Evolutionary conservation across 2,113 vertebrate genomes (phyloP).

Genomic region (Murina feae): DNA sequence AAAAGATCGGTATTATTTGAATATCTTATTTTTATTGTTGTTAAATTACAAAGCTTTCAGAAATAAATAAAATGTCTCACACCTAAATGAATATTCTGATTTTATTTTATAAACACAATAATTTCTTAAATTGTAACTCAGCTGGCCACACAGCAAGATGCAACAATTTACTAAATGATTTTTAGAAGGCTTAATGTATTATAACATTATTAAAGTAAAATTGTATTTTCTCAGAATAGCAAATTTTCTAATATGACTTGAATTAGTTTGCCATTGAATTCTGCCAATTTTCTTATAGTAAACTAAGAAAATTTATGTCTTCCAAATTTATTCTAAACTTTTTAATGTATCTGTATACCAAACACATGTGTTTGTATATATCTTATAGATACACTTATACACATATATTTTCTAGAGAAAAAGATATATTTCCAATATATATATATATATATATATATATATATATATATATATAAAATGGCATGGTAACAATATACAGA

Average conservation of each 20-base stretch:
- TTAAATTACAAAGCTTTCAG: conserved; percentile 10
- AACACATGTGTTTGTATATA: neutral
- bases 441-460: too few species aligned
- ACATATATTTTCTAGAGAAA: neutral
- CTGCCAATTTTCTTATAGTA: neutral
- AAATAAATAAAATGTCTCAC: neutral
- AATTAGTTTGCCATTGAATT: conserved; percentile 10
- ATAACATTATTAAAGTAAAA: conserved; percentile 6
- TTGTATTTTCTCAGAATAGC: neutral
- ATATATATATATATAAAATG: neutral
- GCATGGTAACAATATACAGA: neutral
- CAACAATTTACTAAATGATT: neutral
- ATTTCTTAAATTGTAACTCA: neutral
- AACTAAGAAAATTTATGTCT: neutral
- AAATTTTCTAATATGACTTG: neutral
- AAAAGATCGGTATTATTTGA: neutral
- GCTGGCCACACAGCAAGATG: neutral
- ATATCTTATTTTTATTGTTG: neutral
- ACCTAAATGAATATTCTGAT: neutral
- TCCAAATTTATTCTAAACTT: neutral
- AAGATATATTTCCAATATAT: neutral
- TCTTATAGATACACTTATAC: neutral
- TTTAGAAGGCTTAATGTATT: neutral
- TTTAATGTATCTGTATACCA: neutral
- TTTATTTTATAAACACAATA: neutral